These are phyloP conservation scores for Rhodinocichla rosea DNA, from an alignment of 2,113 vertebrate genomes.

Conservation along the genomic window DNA sequence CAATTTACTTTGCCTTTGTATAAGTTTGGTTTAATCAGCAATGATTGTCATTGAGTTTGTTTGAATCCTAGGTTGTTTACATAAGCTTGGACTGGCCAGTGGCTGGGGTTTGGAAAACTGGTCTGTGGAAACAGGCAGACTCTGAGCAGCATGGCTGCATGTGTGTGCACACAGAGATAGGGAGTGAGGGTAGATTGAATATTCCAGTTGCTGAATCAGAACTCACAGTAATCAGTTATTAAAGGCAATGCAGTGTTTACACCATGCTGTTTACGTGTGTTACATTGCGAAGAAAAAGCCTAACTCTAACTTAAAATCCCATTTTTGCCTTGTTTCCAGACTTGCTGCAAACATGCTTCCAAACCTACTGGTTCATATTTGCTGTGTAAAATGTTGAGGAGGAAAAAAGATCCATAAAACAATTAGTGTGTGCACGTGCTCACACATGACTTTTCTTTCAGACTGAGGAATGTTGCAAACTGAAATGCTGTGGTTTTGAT, in stretches of 20 bases:
- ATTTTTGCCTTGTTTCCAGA: background rate
- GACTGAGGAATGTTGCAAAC: background rate
- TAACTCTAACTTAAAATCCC: background rate
- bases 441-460: background rate
- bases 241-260: background rate
- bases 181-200: background rate
- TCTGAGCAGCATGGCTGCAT: background rate
- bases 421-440: background rate
- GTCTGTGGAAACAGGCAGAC: background rate
- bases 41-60: slow-evolving; percentile 15
- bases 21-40: slow-evolving; percentile 3
- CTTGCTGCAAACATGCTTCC: background rate
- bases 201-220: background rate
- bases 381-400: background rate
- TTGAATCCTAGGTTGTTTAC: background rate
- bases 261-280: background rate
- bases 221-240: background rate
- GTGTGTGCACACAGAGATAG: background rate
- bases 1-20: slow-evolving; percentile 51
- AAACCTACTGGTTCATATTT: background rate
- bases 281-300: background rate
- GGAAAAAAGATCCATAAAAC: background rate
- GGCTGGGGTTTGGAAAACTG: background rate
- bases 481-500: background rate
- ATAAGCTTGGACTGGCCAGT: background rate